Evolutionary conservation across 2,797 vertebrate genomes (phyloP).

Genomic region (Ptychobarbus kaznakovi): DNA sequence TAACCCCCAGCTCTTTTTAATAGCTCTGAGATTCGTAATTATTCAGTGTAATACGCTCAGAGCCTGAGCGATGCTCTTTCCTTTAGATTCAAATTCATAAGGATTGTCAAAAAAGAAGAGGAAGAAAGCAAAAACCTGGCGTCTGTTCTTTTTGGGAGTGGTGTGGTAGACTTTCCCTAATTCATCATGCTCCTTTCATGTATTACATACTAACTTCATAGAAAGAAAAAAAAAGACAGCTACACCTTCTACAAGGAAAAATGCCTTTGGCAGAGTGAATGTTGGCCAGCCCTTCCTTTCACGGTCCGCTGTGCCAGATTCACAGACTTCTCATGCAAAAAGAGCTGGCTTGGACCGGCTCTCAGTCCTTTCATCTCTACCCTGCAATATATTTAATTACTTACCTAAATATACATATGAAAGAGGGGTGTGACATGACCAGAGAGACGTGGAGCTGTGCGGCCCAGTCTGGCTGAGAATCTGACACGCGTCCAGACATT

Average conservation of each 20-base stretch:
- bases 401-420: constrained; percentile 72
- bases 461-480: constrained; percentile 53
- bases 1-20: constrained; percentile 27
- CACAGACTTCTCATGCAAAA: constrained; percentile 60
- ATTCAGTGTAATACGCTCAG: neutral
- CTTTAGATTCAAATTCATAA: constrained; percentile 11
- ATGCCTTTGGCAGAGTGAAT: constrained; percentile 59
- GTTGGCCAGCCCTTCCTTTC: constrained; percentile 52
- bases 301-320: constrained; percentile 53
- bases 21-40: constrained; percentile 9
- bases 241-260: constrained; percentile 59
- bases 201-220: constrained; percentile 57
- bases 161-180: constrained; percentile 38
- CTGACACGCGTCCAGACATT: constrained; percentile 61
- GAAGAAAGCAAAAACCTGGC: constrained; percentile 6
- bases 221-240: constrained; percentile 61
- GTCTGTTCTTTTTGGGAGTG: constrained; percentile 43
- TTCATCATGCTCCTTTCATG: constrained; percentile 55
- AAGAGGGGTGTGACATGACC: constrained; percentile 61
- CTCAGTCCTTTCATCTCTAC: constrained; percentile 67
- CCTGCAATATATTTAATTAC: constrained; percentile 67
- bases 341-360: constrained; percentile 56
- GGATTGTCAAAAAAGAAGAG: constrained; percentile 23
- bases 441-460: constrained; percentile 58
- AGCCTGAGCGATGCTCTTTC: constrained; percentile 5